Conservation (phyloP, 2,797 vertebrate genomes). For the Vireo griseus region DNA sequence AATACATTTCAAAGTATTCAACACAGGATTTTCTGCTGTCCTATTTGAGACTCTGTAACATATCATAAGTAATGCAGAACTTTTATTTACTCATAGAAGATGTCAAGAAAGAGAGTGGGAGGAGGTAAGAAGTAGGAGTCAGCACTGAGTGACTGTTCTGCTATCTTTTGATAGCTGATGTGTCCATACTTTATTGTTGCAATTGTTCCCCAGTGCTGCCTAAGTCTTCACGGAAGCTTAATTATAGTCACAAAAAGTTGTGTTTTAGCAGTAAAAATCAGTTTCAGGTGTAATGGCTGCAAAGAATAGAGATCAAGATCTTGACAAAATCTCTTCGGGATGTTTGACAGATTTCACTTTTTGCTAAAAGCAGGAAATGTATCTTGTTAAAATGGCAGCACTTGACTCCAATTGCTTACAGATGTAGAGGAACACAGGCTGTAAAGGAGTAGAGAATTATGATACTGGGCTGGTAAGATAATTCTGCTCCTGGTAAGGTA, state of each 20-base stretch:
- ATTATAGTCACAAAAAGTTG: neutral
- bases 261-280: neutral
- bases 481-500: neutral
- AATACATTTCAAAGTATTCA: neutral
- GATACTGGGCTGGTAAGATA: neutral
- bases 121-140: neutral
- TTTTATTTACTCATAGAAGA: neutral
- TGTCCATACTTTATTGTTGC: neutral
- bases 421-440: neutral
- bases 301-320: neutral
- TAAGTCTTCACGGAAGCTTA: neutral
- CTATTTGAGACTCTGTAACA: neutral
- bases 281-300: neutral
- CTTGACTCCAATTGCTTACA: neutral
- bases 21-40: neutral
- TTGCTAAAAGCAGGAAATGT: neutral
- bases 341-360: neutral
- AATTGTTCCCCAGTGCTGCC: neutral
- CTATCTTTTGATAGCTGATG: neutral
- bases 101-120: neutral
- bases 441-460: neutral
- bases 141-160: neutral
- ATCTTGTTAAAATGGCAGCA: neutral
- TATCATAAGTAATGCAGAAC: neutral
- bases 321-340: neutral